These are phyloP conservation scores for Myiotriccus ornatus DNA, from an alignment of 2,797 vertebrate species.

Conservation along the genomic window DNA sequence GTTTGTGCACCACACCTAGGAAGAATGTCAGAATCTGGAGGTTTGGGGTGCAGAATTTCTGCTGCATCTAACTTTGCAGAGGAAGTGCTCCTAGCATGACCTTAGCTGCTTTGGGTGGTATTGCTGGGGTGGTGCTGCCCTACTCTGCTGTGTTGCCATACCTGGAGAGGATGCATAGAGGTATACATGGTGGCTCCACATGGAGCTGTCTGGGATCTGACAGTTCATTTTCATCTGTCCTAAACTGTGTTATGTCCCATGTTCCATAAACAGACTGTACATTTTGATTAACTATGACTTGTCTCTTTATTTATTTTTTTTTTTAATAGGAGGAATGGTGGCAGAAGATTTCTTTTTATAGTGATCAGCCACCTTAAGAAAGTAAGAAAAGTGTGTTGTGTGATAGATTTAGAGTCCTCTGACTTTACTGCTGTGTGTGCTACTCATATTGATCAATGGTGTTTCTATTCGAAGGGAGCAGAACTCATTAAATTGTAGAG, in stretches of 20 bases:
- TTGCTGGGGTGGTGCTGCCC: neutral
- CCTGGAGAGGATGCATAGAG: neutral
- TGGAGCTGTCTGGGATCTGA: neutral
- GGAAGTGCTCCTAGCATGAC: neutral
- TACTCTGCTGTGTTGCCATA: neutral
- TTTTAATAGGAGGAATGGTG: neutral
- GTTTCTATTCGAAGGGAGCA: neutral
- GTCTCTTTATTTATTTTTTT: neutral
- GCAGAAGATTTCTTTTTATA: neutral
- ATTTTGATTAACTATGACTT: neutral
- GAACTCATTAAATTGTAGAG: neutral
- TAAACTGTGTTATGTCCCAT: neutral
- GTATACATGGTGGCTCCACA: neutral
- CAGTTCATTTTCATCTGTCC: neutral
- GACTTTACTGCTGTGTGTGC: neutral
- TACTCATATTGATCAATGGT: neutral
- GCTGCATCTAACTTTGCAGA: neutral
- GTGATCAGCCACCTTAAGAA: neutral
- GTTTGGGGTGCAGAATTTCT: neutral
- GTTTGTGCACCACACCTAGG: neutral
- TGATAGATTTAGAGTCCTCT: neutral
- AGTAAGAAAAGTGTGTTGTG: neutral
- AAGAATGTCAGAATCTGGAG: neutral
- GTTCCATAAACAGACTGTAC: neutral
- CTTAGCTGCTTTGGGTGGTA: neutral